Conservation (phyloP, 1,140 invertebrate genomes). For the Notospermus geniculatus region DNA sequence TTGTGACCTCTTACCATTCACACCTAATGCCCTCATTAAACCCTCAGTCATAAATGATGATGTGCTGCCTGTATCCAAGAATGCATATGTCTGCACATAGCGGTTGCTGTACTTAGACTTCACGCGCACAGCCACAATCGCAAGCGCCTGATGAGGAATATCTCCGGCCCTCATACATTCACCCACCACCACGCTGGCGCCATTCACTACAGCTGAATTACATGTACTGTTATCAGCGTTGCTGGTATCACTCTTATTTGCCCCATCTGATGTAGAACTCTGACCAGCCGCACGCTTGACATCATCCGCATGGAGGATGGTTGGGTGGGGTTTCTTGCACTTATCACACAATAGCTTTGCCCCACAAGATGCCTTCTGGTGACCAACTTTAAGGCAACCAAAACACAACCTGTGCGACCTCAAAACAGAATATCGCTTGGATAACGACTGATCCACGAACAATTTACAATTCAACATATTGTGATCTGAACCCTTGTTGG, state of each 20-base stretch:
- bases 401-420: no score
- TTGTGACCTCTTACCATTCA: background rate
- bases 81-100: background rate
- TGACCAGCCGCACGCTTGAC: no score
- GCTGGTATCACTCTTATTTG: background rate
- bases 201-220: no score
- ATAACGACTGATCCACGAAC: no score
- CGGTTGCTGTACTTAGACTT: background rate
- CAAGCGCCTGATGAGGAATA: background rate
- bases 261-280: no score
- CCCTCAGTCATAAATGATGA: background rate
- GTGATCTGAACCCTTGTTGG: no score
- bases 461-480: no score
- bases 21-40: background rate
- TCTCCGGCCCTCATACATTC: no score
- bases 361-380: background rate
- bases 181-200: no score
- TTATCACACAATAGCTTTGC: background rate
- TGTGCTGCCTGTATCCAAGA: background rate
- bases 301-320: background rate
- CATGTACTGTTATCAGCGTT: no score
- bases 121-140: background rate
- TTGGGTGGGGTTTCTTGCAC: conserved; percentile 4
- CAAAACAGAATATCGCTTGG: no score
- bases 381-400: no score